Base-by-base conservation (phyloP, 2,888 invertebrate species). In the Sarcophaga rosellei region DNA sequence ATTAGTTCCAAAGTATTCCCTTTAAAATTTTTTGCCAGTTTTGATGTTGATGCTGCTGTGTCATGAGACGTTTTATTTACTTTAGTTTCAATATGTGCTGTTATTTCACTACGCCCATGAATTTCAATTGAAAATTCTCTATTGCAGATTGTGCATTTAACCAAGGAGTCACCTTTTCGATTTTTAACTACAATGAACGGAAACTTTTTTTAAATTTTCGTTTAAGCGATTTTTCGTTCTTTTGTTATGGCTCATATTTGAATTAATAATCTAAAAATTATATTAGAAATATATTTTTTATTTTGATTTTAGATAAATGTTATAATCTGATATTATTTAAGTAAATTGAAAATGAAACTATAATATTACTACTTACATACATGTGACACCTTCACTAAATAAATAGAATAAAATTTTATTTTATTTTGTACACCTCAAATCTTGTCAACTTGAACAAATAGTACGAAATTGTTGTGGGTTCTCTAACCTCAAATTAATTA, bases 401-500 rank as follows among this genome's bases (percentile, higher is more conserved):
- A 23, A 23, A 2, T 23, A 23, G 3, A 1, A 23, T 2, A 23
- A 23, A 23, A 23, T 23, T 23, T 23, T 23, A 23, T 1, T n/a
- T n/a, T n/a, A n/a, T n/a, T 23, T 23, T 23, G 23, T 3, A 23
- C 23, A 23, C 23, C 23, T 23, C 23, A 23, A 1, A 23, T 23
- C 3, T 23, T 23, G 23, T 23, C 3, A 23, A 23, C 23, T 23
- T 23, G 23, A 23, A 23, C 23, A n/a, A 23, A 23, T 2, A 23
- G 23, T 23, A 23, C 23, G 23, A 61, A 61, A 12, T 61, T 61
- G 61, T 61, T 61, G 61, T n/a, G 61, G 2, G 15, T 61, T 61
- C 20, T 61, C 61, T 61, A 20, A 61, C 20, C 61, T 61, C 20
- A 61, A 61, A 61, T 61, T 61, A 61, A 61, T 61, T 61, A 61